Conservation (phyloP, 2,888 invertebrate genomes). For the Chouioia cunea region DNA sequence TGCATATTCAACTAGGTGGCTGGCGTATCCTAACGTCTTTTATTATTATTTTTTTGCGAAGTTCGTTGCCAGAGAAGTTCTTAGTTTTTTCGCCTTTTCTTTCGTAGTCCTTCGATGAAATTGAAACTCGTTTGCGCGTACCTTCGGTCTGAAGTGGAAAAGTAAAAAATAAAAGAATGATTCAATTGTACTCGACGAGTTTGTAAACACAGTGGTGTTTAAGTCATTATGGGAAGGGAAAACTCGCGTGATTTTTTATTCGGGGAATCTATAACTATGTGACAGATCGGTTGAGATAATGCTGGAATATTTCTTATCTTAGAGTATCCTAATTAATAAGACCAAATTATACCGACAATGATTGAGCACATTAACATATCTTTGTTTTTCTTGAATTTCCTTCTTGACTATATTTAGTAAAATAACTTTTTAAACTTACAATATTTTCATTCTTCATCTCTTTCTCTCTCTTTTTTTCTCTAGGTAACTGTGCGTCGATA, state of each 20-base stretch:
- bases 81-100: not conserved
- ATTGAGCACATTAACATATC: not conserved
- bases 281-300: not conserved
- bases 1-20: conserved; percentile 45
- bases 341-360: conserved; percentile 52
- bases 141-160: no score
- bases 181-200: no score
- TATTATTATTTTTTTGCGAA: not conserved
- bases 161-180: no score
- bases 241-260: no score
- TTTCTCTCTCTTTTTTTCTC: no score
- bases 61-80: not conserved
- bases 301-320: conserved; percentile 18
- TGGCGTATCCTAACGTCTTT: not conserved
- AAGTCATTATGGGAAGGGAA: no score
- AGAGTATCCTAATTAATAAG: conserved; percentile 62
- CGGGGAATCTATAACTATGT: no score
- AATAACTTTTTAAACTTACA: not conserved
- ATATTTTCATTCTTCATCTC: no score
- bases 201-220: no score
- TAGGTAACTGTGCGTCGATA: no score
- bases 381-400: conserved; percentile 19
- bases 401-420: conserved; percentile 3
- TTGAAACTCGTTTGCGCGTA: no score
- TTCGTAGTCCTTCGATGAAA: no score